These are phyloP conservation scores for Halictus ligatus DNA, from an alignment of 2,888 invertebrate genomes.

Conservation along the genomic window DNA sequence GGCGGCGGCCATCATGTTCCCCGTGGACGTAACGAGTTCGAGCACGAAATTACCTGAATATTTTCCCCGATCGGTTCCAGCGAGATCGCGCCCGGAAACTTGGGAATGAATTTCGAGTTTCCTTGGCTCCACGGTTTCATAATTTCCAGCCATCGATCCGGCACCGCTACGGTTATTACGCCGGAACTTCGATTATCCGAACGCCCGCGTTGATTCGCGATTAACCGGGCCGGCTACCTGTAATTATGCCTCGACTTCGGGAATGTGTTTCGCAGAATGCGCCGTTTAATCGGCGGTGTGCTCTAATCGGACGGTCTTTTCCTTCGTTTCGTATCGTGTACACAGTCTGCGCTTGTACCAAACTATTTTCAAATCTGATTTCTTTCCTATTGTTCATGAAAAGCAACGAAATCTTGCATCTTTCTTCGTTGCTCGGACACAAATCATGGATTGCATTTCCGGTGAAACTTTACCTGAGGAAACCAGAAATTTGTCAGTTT, in stretches of 20 bases:
- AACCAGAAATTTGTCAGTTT: no score
- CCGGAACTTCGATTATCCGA: not conserved
- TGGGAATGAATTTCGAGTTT: slow-evolving; percentile 23
- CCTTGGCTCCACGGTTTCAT: not conserved
- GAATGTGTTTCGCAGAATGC: not conserved
- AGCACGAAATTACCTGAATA: slow-evolving; percentile 51
- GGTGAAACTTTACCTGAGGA: no score
- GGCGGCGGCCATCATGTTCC: slow-evolving; percentile 22
- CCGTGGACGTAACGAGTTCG: slow-evolving; percentile 54
- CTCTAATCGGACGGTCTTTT: not conserved
- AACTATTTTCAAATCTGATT: not conserved
- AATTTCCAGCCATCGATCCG: not conserved
- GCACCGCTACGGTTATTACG: not conserved
- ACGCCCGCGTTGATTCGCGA: not conserved
- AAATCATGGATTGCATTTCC: no score
- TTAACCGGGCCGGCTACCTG: not conserved
- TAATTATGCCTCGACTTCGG: not conserved
- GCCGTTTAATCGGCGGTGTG: not conserved
- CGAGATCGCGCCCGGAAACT: not conserved
- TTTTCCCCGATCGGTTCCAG: slow-evolving; percentile 49
- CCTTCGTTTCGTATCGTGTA: not conserved
- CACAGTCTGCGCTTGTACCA: not conserved
- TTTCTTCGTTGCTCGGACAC: no score
- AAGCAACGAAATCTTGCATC: no score
- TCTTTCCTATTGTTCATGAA: no score